Evolutionary conservation across 2,113 vertebrate genomes (phyloP).

Genomic region (Acrocephalus kingi): DNA sequence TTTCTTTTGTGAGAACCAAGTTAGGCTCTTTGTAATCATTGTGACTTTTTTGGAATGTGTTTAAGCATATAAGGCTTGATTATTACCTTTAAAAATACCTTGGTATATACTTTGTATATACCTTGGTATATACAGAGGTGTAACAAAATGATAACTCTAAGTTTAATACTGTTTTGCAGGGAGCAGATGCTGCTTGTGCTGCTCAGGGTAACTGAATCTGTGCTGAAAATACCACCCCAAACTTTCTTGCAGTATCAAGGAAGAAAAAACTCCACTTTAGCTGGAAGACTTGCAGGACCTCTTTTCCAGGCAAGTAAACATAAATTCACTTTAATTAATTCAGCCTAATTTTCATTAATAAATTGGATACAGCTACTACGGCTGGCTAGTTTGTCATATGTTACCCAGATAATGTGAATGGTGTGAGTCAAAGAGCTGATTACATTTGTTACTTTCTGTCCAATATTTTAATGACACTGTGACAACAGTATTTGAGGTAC

Average conservation of each 20-base stretch:
- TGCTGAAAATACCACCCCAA: slow-evolving; percentile 94
- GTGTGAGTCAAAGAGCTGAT: neutral
- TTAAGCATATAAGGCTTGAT: neutral
- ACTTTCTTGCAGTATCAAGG: slow-evolving; percentile 88
- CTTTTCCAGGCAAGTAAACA: slow-evolving; percentile 90
- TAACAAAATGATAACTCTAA: neutral
- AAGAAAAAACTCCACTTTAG: slow-evolving; percentile 91
- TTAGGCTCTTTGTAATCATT: neutral
- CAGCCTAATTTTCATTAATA: neutral
- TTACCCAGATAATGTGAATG: neutral
- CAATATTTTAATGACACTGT: neutral
- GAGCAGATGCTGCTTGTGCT: slow-evolving; percentile 96
- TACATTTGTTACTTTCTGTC: neutral
- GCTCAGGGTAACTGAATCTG: slow-evolving; percentile 95
- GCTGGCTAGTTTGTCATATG: neutral
- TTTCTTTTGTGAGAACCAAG: neutral
- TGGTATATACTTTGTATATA: neutral
- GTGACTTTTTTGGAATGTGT: neutral
- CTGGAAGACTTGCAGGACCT: slow-evolving; percentile 92
- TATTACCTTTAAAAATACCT: neutral
- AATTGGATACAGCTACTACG: neutral
- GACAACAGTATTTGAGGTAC: neutral
- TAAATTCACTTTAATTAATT: slow-evolving; percentile 9
- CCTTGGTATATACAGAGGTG: neutral
- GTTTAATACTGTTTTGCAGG: slow-evolving; percentile 76